Percentiles rank a stretch among this genome's conserved stretches.
phyloP scores from a whole-genome alignment of 1,140 invertebrate species.

The Macrosteles quadrilineatus region DNA sequence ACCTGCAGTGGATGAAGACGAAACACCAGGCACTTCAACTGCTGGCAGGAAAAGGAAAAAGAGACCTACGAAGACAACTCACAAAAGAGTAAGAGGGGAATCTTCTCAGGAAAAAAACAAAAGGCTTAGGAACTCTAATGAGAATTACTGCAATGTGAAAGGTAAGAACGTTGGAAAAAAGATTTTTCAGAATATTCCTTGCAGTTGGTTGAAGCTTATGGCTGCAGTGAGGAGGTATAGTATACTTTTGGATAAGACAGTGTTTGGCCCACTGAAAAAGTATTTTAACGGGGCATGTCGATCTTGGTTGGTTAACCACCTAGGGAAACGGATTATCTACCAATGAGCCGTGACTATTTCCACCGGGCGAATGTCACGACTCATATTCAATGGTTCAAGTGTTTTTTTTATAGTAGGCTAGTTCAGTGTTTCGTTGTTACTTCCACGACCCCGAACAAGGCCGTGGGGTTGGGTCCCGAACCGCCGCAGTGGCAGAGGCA shows the following conservation, averaged over 20 bases:
- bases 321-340: conserved; percentile 52
- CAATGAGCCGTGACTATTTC: no score
- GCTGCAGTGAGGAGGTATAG: no score
- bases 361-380: no score
- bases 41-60: not conserved
- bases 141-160: not conserved
- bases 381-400: no score
- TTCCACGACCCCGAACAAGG: no score
- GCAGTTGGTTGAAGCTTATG: no score
- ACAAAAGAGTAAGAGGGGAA: not conserved
- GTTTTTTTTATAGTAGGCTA: no score
- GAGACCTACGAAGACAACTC: not conserved
- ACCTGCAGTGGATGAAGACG: not conserved
- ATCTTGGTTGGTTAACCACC: no score
- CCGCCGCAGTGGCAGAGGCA: no score
- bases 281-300: conserved; percentile 45
- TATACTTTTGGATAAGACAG: conserved; percentile 47
- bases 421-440: no score
- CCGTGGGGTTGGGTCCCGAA: no score
- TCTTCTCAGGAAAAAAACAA: not conserved
- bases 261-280: conserved; percentile 51
- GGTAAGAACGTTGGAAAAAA: not conserved
- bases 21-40: not conserved
- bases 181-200: not conserved
- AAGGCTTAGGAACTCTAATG: not conserved